Percentiles rank a stretch among this genome's conserved stretches.
phyloP scores from a whole-genome alignment of 2,888 invertebrate genomes.

The Catocala nupta region DNA sequence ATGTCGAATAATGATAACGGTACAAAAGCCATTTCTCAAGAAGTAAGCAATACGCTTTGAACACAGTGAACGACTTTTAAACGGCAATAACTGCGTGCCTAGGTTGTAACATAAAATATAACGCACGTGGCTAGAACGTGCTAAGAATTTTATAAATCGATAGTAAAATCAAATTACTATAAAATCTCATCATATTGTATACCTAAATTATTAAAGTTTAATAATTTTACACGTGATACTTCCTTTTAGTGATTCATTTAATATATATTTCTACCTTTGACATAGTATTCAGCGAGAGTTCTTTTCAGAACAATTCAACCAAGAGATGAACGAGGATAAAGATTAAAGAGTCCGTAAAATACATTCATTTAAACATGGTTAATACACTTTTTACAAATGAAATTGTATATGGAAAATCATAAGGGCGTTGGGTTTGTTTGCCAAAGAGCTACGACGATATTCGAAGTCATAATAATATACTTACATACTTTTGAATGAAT shows the following conservation, averaged over 20 bases:
- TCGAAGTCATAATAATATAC: too few relatives aligned
- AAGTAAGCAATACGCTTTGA: slow-evolving; percentile 6
- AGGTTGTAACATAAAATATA: slow-evolving; percentile 15
- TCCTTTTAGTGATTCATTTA: neutral
- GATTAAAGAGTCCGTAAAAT: neutral
- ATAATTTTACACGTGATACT: neutral
- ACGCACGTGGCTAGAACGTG: slow-evolving; percentile 11
- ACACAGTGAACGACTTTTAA: slow-evolving; percentile 12
- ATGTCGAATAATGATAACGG: too few relatives aligned
- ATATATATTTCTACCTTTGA: neutral
- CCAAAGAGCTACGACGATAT: too few relatives aligned
- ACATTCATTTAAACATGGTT: neutral
- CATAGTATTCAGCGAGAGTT: neutral
- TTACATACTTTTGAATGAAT: too few relatives aligned
- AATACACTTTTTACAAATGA: too few relatives aligned
- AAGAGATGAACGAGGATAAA: neutral
- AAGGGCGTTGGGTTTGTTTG: too few relatives aligned
- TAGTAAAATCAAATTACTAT: slow-evolving; percentile 24
- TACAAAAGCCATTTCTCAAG: too few relatives aligned
- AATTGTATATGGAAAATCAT: too few relatives aligned
- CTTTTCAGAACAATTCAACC: neutral
- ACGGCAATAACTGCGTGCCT: neutral
- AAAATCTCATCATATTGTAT: neutral
- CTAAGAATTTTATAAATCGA: slow-evolving; percentile 1
- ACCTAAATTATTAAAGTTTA: neutral